phyloP scores from a whole-genome alignment of 2,888 invertebrate species.

The Zelleria hepariella region DNA sequence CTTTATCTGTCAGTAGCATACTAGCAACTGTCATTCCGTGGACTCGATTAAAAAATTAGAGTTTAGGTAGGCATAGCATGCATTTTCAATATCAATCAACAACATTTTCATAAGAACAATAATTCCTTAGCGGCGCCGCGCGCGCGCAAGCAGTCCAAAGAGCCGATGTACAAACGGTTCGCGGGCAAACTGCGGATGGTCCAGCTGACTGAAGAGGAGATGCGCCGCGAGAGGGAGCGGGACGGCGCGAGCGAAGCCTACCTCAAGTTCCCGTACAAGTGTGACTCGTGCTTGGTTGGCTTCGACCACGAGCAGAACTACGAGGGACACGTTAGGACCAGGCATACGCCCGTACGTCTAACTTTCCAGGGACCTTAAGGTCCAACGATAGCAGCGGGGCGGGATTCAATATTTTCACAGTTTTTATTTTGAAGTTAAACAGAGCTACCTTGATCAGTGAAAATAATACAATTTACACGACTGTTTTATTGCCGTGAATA shows the following conservation, averaged over 20 bases:
- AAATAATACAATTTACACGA: too few species aligned
- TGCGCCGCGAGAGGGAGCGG: constrained; percentile 31
- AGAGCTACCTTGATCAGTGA: too few species aligned
- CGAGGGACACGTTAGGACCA: constrained; percentile 35
- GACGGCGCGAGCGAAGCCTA: constrained; percentile 31
- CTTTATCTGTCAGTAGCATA: too few species aligned
- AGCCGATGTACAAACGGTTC: constrained; percentile 22
- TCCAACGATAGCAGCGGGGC: background rate
- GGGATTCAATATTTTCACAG: background rate
- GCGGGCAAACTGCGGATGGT: constrained; percentile 36
- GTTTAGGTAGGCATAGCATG: too few species aligned
- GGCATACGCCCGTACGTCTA: constrained; percentile 35
- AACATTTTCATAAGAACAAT: background rate
- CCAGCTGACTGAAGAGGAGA: constrained; percentile 28
- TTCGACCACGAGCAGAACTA: constrained; percentile 46
- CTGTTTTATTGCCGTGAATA: too few species aligned
- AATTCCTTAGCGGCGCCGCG: background rate
- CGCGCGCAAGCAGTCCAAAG: background rate
- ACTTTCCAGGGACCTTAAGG: background rate
- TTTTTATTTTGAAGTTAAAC: too few species aligned
- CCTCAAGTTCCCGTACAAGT: constrained; percentile 42
- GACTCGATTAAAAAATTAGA: too few species aligned
- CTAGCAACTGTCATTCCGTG: too few species aligned
- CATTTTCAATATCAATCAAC: too few species aligned
- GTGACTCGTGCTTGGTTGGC: constrained; percentile 41